phyloP scores from a whole-genome alignment of 2,888 invertebrate genomes.

The Thelaira solivaga region DNA sequence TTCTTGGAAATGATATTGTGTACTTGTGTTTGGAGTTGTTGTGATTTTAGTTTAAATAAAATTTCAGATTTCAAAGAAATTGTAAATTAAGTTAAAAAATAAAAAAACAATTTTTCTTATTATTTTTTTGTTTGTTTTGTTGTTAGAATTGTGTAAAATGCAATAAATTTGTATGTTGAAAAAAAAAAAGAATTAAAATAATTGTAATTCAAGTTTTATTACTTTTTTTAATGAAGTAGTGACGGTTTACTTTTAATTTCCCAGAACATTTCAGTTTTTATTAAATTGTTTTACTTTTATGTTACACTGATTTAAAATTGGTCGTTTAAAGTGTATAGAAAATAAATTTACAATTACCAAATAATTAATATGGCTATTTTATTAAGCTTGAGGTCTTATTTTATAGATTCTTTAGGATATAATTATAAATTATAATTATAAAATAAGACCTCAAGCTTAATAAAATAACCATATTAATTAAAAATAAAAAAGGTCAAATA shows the following conservation, averaged over 20 bases:
- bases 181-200: conserved; percentile 16
- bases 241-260: conserved; percentile 10
- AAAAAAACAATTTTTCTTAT: no score
- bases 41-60: conserved; percentile 25
- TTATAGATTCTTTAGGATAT: no score
- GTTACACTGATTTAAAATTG: background rate
- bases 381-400: no score
- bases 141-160: conserved; percentile 32
- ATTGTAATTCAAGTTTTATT: conserved; percentile 25
- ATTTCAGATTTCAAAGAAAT: conserved; percentile 57
- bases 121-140: background rate
- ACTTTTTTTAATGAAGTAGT: conserved; percentile 6
- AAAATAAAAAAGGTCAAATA: no score
- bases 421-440: no score
- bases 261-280: conserved; percentile 29
- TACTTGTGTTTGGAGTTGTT: conserved; percentile 1
- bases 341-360: background rate
- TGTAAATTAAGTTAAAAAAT: conserved; percentile 50
- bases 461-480: no score
- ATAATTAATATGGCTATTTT: no score
- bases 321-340: no score
- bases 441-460: no score
- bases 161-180: conserved; percentile 22
- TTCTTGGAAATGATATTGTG: conserved; percentile 40
- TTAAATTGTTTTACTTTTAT: background rate